Conservation (phyloP, 2,888 invertebrate species). For the Xiphydria camelus region DNA sequence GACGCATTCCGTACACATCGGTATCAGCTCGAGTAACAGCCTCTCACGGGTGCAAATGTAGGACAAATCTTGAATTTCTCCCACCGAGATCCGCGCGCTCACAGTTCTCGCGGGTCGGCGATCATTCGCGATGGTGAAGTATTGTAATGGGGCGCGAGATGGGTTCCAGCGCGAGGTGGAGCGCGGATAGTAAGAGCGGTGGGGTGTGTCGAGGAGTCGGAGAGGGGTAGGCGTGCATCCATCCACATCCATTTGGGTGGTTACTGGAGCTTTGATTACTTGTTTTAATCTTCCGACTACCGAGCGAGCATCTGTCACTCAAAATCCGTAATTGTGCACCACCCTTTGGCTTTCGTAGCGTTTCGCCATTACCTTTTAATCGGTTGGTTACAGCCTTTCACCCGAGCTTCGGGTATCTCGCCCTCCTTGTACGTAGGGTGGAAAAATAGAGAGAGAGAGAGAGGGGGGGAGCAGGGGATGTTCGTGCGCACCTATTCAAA, state of each 20-base stretch:
- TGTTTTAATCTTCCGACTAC: slow-evolving; percentile 58
- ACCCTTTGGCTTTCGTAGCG: slow-evolving; percentile 34
- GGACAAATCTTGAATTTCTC: no score
- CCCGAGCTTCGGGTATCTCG: neutral
- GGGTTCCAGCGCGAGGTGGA: neutral
- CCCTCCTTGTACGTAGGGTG: neutral
- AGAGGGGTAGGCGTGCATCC: slow-evolving; percentile 40
- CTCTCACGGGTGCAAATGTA: no score
- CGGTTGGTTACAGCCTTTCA: slow-evolving; percentile 38
- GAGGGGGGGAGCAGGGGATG: neutral
- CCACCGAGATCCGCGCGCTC: no score
- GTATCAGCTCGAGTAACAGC: no score
- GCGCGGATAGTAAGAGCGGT: neutral
- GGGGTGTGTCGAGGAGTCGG: neutral
- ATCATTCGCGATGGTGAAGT: no score
- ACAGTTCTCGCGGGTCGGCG: no score
- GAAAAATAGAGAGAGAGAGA: slow-evolving; percentile 1
- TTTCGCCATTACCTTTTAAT: slow-evolving; percentile 42
- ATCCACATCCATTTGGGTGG: slow-evolving; percentile 52
- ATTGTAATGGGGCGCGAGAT: no score
- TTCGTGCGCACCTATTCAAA: slow-evolving; percentile 8
- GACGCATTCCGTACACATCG: no score
- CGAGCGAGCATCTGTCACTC: slow-evolving; percentile 58
- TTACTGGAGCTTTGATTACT: slow-evolving; percentile 56
- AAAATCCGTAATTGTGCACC: slow-evolving; percentile 55